Evolutionary conservation across 2,888 invertebrate species (phyloP), one percentile per base, ranked within the genome.

Genomic region (Phoenoteleia sp.): DNA sequence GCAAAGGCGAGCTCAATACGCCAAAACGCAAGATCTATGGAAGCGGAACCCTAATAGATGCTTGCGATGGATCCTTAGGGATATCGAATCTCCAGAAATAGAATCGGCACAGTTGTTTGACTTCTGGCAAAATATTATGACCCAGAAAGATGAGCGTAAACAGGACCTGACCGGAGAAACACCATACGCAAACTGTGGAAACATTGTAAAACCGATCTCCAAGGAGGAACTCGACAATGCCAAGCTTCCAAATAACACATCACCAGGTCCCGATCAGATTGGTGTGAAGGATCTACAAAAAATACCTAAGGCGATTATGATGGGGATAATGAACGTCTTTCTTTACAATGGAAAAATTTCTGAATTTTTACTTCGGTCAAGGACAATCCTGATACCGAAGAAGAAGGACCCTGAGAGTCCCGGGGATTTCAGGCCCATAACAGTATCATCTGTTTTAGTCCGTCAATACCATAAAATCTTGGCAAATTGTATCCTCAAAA

Each of bases 241-340:
- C 0, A 19, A 19, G 11, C 67, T 56, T 0, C 47, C 15, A 11
- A 17, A 13, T 17, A 60, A 33, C 3, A n/a, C 33, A 1, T 29
- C 58, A 4, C 36, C 86, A 0, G 88, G 60, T 1, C 74, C 74
- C 3, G 72, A 72, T 23, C 29, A 58, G 0, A 25, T 74, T 0
- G 25, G 17, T 1, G 52, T 86, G 0, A n/a, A 83, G 0, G 74
- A 71, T 11, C 29, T 87, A 0, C 66, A 33, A 13, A 66, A 72
- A 0, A 49, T 86, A 0, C 87, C 88, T 0, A 21, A 39, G 2
- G 23, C 5, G 0, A 52, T 87, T 0, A 11, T 83, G 7, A 13
- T 25, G 0, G 52, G 76, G 11, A 69, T 88, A 3, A 36, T 88
- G 3, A 88, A 88, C 25, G 9, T 88, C 0, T 19, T 88, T 3